phyloP scores from a whole-genome alignment of 64 coral and sea anemone species.

The Stichodactyla mertensii region DNA sequence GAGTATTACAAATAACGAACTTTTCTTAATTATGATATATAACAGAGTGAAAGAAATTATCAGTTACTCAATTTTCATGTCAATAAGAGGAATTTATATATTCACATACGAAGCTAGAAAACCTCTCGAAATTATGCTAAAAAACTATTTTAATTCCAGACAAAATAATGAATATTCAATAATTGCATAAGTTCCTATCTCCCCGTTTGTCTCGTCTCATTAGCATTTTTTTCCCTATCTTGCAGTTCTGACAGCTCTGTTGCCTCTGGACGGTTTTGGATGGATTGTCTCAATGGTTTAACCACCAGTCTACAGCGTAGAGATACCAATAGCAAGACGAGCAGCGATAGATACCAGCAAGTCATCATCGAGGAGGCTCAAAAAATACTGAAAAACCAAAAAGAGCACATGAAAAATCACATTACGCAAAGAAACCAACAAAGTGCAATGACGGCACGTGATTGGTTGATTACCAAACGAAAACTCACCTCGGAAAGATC shows the following conservation, averaged over 20 bases:
- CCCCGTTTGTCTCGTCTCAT: background rate
- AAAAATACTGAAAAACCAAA: conserved; percentile 55
- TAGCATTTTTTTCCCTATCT: background rate
- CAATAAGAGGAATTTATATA: too few relatives aligned
- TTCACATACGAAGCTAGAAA: too few relatives aligned
- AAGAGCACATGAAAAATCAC: conserved; percentile 33
- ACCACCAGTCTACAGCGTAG: conserved; percentile 40
- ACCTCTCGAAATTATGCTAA: too few relatives aligned
- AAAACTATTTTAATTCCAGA: too few relatives aligned
- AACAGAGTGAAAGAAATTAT: too few relatives aligned
- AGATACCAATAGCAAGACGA: conserved; percentile 49
- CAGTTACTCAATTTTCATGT: too few relatives aligned
- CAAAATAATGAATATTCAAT: too few relatives aligned
- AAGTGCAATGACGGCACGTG: conserved; percentile 15
- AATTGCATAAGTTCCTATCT: too few relatives aligned
- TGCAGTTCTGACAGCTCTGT: conserved; percentile 47
- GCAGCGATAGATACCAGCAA: conserved; percentile 60
- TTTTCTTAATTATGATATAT: too few relatives aligned
- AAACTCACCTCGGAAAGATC: conserved; percentile 67
- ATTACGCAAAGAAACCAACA: conserved; percentile 27
- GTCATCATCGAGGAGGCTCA: conserved; percentile 37
- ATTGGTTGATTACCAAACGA: conserved; percentile 73
- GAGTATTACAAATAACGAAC: too few relatives aligned
- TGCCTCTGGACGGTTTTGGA: conserved; percentile 87
- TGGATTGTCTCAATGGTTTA: conserved; percentile 83